phyloP scores from a whole-genome alignment of 2,113 vertebrate species.

The Semnornis frantzii region DNA sequence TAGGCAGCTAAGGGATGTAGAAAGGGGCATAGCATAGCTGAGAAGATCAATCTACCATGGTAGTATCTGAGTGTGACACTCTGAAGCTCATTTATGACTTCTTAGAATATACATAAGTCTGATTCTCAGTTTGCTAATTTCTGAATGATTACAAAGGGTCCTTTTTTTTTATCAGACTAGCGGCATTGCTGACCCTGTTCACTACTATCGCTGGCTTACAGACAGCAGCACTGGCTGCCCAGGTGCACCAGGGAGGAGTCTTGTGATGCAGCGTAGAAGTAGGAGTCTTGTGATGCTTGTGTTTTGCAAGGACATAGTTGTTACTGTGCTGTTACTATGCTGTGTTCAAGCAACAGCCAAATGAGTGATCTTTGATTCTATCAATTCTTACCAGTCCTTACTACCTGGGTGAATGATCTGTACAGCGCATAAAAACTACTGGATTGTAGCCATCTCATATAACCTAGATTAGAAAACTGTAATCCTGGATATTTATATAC shows the following conservation, averaged over 20 bases:
- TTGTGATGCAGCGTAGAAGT: background rate
- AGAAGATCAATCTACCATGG: fast-evolving
- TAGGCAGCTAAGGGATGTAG: background rate
- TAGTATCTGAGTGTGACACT: background rate
- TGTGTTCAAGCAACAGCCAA: background rate
- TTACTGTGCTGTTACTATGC: background rate
- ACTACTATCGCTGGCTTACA: background rate
- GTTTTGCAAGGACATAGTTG: background rate
- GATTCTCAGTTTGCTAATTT: background rate
- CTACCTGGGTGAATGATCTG: background rate
- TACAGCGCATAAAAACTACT: background rate
- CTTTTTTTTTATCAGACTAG: background rate
- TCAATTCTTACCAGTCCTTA: background rate
- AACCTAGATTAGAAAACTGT: background rate
- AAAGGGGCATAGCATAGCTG: too few relatives aligned
- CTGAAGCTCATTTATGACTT: background rate
- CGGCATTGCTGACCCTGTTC: background rate
- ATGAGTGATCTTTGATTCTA: background rate
- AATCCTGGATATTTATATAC: background rate
- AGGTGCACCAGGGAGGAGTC: background rate
- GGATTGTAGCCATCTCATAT: fast-evolving
- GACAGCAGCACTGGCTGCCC: background rate
- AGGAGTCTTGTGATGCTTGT: background rate
- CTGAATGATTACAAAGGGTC: background rate
- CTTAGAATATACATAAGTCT: background rate